Base-by-base conservation (phyloP, 1,140 invertebrate species). In the Zaprionus capensis region DNA sequence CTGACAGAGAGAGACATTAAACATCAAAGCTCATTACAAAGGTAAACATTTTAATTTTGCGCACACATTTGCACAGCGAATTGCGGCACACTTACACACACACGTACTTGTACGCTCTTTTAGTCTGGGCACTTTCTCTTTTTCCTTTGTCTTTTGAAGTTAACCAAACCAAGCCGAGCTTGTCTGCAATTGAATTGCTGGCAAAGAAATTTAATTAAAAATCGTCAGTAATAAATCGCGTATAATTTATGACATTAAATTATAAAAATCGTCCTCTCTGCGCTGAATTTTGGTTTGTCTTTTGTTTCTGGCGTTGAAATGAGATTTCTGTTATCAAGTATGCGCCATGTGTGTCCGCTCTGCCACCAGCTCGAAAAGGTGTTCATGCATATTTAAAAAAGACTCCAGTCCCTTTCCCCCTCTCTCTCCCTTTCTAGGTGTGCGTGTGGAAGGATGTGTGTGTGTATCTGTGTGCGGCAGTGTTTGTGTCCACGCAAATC, bases 381-480 rank as follows among this genome's bases (percentile, higher is more conserved):
- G 77, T 75, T 88, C 74, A 87, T 88, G 84, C 84, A 87, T 88
- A 88, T 87, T 88, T 87, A 73, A 88, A 88, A 86, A 58, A 44
- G 46, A 84, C 67, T 78, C 71, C 34, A 64, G 49, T 46, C 41
- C 5, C n/a, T 3, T 7, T 46, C 41, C 0, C 0, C 15, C 36
- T 15, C 3, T 34, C 31, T 11, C 9, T 34, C 31, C 9, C 4
- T 34, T 4, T 34, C 31, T 34, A 34, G 3, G 7, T 31, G 9
- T 31, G 9, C 7, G 9, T 31, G 28, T 31, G 28, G 5, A 36
- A 0, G 34, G 9, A 12, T 41, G 51, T 57, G 28, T 51, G 55
- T 36, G 28, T 62, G 41, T 53, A 22, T 78, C 28, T 70, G 65
- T 34, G 26, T 20, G 14, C 58, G 36, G 58, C 53, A 55, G n/a